Evolutionary conservation across 2,113 vertebrate genomes (phyloP).

Genomic region (Epinephelus moara): DNA sequence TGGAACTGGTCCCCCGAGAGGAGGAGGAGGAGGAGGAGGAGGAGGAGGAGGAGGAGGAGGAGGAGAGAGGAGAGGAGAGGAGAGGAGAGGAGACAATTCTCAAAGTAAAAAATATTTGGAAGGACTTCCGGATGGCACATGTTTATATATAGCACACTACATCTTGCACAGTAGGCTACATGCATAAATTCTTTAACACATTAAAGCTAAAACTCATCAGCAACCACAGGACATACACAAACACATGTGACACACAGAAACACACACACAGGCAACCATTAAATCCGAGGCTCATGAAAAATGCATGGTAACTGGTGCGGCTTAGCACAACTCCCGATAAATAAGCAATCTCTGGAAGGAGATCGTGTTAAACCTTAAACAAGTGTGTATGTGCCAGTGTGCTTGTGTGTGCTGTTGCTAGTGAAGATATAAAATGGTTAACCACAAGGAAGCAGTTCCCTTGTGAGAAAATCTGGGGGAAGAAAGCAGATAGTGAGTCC

Average conservation of each 20-base stretch:
- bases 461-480: slow-evolving; percentile 40
- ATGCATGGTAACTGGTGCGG: slow-evolving; percentile 77
- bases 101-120: slow-evolving; percentile 57
- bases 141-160: slow-evolving; percentile 69
- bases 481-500: slow-evolving; percentile 51
- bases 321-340: slow-evolving; percentile 76
- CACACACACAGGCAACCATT: slow-evolving; percentile 49
- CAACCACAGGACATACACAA: slow-evolving; percentile 42
- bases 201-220: slow-evolving; percentile 63
- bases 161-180: slow-evolving; percentile 34
- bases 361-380: slow-evolving; percentile 71
- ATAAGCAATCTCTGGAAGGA: slow-evolving; percentile 77
- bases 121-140: slow-evolving; percentile 41
- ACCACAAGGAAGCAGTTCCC: slow-evolving; percentile 48
- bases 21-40: slow-evolving; percentile 1
- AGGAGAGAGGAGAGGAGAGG: neutral
- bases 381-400: slow-evolving; percentile 25
- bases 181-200: slow-evolving; percentile 68
- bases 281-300: slow-evolving; percentile 79
- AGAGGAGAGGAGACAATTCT: slow-evolving; percentile 16
- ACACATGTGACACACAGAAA: slow-evolving; percentile 41
- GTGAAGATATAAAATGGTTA: slow-evolving; percentile 61
- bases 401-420: slow-evolving; percentile 9
- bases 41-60: slow-evolving; percentile 3
- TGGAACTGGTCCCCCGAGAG: slow-evolving; percentile 71